phyloP scores from a whole-genome alignment of 2,888 invertebrate genomes.

The Matsumyia berberina region DNA sequence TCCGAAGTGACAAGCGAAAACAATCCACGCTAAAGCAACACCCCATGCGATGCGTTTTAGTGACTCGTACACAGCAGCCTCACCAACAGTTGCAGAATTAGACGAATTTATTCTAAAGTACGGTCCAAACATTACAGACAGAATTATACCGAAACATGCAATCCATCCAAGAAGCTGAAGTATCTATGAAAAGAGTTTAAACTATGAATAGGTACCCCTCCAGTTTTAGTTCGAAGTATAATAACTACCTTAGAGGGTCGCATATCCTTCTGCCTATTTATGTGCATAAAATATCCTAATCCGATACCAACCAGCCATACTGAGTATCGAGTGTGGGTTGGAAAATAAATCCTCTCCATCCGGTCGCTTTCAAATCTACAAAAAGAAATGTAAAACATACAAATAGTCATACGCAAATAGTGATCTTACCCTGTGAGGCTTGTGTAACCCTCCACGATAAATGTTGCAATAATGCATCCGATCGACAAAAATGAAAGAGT shows the following conservation, averaged over 20 bases:
- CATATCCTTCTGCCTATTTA: not conserved
- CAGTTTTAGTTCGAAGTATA: not conserved
- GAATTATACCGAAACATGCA: slow-evolving; percentile 80
- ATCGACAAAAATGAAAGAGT: slow-evolving; percentile 66
- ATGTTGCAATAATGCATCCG: slow-evolving; percentile 58
- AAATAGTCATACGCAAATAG: too few relatives aligned
- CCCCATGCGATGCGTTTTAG: slow-evolving; percentile 71
- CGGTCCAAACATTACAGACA: slow-evolving; percentile 81
- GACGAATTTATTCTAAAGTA: slow-evolving; percentile 69
- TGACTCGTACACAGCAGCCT: slow-evolving; percentile 82
- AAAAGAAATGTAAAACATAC: not conserved
- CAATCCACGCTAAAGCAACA: slow-evolving; percentile 74
- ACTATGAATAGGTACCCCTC: slow-evolving; percentile 21
- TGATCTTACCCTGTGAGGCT: slow-evolving; percentile 41
- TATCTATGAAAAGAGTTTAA: slow-evolving; percentile 39
- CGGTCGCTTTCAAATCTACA: not conserved
- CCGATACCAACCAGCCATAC: slow-evolving; percentile 78
- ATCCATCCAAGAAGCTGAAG: slow-evolving; percentile 81
- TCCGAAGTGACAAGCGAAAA: slow-evolving; percentile 76
- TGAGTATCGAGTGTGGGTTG: slow-evolving; percentile 76
- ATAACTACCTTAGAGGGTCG: slow-evolving; percentile 14
- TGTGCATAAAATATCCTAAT: slow-evolving; percentile 76
- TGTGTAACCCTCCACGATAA: slow-evolving; percentile 27
- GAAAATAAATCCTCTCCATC: slow-evolving; percentile 54
- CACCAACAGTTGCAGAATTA: slow-evolving; percentile 78